These are phyloP conservation scores for Agonopterix alstromeriana DNA, from an alignment of 2,888 invertebrate species.

Conservation along the genomic window DNA sequence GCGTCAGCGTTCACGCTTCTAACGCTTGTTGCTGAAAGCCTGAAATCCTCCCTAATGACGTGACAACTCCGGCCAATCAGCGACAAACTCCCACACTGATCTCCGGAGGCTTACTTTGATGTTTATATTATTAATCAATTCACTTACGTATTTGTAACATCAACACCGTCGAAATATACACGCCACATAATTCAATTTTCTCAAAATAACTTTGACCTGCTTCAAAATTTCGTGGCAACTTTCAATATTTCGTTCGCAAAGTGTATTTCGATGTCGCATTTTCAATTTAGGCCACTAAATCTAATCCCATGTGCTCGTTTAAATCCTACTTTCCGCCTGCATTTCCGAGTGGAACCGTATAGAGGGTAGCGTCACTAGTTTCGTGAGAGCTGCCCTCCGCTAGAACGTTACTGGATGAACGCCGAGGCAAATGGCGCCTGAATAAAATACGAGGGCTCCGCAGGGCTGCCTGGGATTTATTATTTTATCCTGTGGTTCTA, in stretches of 20 bases:
- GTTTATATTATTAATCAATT: not conserved
- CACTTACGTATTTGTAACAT: too few species aligned
- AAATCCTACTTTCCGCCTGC: conserved; percentile 17
- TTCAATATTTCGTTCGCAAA: too few species aligned
- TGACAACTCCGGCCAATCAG: conserved; percentile 18
- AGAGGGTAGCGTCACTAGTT: conserved; percentile 5
- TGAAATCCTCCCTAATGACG: conserved; percentile 15
- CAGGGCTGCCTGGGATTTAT: conserved; percentile 6
- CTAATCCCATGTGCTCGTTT: conserved; percentile 10
- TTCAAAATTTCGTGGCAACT: too few species aligned
- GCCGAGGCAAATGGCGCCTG: conserved; percentile 51
- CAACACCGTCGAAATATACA: too few species aligned
- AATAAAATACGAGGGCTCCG: conserved; percentile 55
- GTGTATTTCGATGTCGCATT: not conserved
- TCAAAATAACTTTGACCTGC: too few species aligned
- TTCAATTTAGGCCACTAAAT: conserved; percentile 9
- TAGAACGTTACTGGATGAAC: conserved; percentile 17
- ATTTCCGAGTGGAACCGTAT: conserved; percentile 10
- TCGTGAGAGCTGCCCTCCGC: not conserved
- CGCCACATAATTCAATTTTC: too few species aligned
- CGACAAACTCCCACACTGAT: conserved; percentile 6
- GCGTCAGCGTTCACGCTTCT: not conserved
- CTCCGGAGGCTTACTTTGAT: not conserved
- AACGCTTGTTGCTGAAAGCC: not conserved
- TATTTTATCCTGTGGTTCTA: not conserved